Evolutionary conservation across 2,113 vertebrate species (phyloP).

Genomic region (Brachyhypopomus occidentalis): DNA sequence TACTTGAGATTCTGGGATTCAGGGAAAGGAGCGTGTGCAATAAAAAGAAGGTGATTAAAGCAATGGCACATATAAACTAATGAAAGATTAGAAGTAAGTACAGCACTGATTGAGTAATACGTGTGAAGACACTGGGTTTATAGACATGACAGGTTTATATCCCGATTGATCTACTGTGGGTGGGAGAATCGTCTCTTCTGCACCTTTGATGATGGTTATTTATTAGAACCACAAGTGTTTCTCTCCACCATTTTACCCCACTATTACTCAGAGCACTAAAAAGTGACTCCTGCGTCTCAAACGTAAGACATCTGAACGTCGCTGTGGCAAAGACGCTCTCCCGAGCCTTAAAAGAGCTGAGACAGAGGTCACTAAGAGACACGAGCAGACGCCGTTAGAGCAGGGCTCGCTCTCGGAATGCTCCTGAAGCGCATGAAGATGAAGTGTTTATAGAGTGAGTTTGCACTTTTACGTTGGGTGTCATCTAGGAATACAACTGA

Average conservation of each 20-base stretch:
- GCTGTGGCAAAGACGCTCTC: conserved; percentile 51
- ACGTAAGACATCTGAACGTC: conserved; percentile 33
- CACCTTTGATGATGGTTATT: conserved; percentile 60
- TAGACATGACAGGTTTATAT: conserved; percentile 39
- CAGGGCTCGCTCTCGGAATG: too few species aligned
- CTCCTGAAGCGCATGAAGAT: too few species aligned
- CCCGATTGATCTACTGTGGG: conserved; percentile 61
- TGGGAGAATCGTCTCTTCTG: conserved; percentile 60
- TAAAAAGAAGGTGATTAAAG: too few species aligned
- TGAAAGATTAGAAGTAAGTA: too few species aligned
- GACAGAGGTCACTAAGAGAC: conserved; percentile 52
- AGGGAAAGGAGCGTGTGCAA: too few species aligned
- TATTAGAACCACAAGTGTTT: conserved; percentile 55
- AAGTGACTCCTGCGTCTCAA: conserved; percentile 58
- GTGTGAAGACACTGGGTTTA: conserved; percentile 13
- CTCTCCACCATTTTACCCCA: conserved; percentile 58
- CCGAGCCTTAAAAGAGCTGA: conserved; percentile 69
- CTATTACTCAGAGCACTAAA: conserved; percentile 67
- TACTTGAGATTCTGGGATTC: too few species aligned
- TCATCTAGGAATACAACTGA: too few species aligned
- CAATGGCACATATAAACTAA: too few species aligned
- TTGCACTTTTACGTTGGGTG: too few species aligned
- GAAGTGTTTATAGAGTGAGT: too few species aligned
- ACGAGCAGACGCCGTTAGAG: too few species aligned
- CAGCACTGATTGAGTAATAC: background rate